Evolutionary conservation across 1,140 invertebrate species (phyloP), one percentile per base, ranked within the genome.

Genomic region (Campoletis sonorensis): DNA sequence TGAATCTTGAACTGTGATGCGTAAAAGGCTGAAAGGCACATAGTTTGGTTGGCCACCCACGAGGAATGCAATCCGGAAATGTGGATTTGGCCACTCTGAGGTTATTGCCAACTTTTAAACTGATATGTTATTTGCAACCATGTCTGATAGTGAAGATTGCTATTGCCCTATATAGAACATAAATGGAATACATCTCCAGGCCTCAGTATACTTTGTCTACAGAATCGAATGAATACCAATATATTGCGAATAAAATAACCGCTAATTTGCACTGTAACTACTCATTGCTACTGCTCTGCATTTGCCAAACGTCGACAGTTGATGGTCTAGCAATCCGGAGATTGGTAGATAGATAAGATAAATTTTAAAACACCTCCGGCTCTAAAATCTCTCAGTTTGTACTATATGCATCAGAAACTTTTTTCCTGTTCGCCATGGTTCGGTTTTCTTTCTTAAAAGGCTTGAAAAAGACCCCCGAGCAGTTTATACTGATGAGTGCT

Each of bases 351-450:
- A 75, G 72, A 75, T 75, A 75, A 75, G 72, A 75, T 75, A 75
- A 75, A 75, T 75, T 49, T 54, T 11, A 30, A 75, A 3, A 54
- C 49, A 54, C 72, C 72, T 75, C 23, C 23, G 72, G 72, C 72
- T 54, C 72, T 30, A 54, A 49, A 11, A 54, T 51, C 45, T n/a
- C 51, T 18, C 18, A 21, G 16, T 72, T 30, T 75, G 40, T 26
- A 75, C 37, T 78, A 78, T 79, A 76, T 83, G 51, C 79, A 76
- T 79, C 77, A 64, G 49, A 83, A 64, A 76, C 79, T 67, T 54
- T 81, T 83, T 70, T 76, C 82, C 70, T 51, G 23, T 83, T 61
- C 75, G 54, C 82, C 76, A 83, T 79, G 61, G 81, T 83, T 81
- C 76, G 79, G 75, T 73, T 77, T 81, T 81, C 75, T 64, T 40